Percentiles rank a stretch among this genome's conserved stretches.
Evolutionary conservation across 2,888 invertebrate genomes (phyloP).

Genomic region (Synergus laeviventris): DNA sequence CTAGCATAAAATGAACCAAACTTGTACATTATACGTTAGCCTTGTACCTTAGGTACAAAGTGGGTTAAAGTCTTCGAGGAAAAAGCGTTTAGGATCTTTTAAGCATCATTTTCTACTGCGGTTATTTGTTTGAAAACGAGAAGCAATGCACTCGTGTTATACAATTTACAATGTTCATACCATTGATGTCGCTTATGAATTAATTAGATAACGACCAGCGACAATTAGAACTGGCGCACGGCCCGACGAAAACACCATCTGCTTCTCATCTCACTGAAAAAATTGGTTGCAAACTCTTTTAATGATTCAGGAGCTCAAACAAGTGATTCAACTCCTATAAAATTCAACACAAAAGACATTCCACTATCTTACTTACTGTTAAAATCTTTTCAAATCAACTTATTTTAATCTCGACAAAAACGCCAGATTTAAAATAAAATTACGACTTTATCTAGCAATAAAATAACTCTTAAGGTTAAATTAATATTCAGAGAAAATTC

Average conservation of each 20-base stretch:
- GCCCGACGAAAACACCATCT: constrained; percentile 66
- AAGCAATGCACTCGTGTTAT: constrained; percentile 20
- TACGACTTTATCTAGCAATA: constrained; percentile 6
- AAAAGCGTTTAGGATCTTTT: background rate
- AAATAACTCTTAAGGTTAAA: background rate
- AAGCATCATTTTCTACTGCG: background rate
- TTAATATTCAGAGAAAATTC: background rate
- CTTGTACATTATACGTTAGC: constrained; percentile 3
- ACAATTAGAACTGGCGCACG: constrained; percentile 63
- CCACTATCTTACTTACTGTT: background rate
- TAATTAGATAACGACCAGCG: constrained; percentile 71
- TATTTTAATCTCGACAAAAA: background rate
- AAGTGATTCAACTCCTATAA: constrained; percentile 31
- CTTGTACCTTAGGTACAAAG: background rate
- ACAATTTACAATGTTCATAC: constrained; percentile 21
- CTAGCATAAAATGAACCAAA: background rate
- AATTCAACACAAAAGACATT: background rate
- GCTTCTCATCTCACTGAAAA: constrained; percentile 63
- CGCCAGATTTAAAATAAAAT: background rate
- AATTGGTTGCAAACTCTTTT: constrained; percentile 38
- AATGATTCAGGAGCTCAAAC: constrained; percentile 37
- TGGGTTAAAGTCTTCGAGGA: background rate
- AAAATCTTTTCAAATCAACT: background rate
- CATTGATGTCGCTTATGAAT: constrained; percentile 65
- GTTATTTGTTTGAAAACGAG: constrained; percentile 29